These are phyloP conservation scores for Sciurus vulgaris DNA, from an alignment of 2,797 vertebrate genomes.

Conservation along the genomic window DNA sequence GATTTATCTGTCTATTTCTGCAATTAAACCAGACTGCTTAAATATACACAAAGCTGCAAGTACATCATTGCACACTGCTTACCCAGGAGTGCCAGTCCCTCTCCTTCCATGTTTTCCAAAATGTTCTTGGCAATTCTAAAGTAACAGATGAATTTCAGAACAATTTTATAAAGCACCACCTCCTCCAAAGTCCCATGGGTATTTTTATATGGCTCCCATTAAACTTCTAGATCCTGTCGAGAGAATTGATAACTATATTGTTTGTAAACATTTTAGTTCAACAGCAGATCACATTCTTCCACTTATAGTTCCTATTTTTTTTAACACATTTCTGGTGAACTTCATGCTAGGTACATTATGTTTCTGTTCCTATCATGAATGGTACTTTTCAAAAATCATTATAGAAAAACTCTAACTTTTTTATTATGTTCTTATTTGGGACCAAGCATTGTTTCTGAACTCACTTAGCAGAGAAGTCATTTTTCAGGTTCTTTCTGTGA, in stretches of 20 bases:
- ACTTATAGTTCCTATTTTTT: neutral
- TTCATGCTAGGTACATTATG: neutral
- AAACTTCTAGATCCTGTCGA: neutral
- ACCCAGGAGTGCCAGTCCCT: too few relatives aligned
- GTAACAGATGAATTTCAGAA: neutral
- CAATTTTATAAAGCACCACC: neutral
- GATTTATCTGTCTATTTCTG: constrained; percentile 40
- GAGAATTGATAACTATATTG: neutral
- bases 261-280: neutral
- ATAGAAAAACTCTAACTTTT: neutral
- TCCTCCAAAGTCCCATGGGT: neutral
- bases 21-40: neutral
- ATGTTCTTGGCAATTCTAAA: neutral
- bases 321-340: neutral
- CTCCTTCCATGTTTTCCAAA: neutral
- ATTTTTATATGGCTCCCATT: neutral
- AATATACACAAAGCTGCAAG: neutral
- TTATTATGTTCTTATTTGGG: neutral
- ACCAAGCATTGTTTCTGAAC: neutral
- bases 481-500: neutral
- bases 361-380: neutral
- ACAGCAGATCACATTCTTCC: neutral
- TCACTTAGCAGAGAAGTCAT: neutral
- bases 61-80: rapidly evolving
- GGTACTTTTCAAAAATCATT: neutral